Percentiles rank a stretch among this genome's conserved stretches.
Conservation (phyloP, 2,113 vertebrate genomes). For the Ovibos moschatus region DNA sequence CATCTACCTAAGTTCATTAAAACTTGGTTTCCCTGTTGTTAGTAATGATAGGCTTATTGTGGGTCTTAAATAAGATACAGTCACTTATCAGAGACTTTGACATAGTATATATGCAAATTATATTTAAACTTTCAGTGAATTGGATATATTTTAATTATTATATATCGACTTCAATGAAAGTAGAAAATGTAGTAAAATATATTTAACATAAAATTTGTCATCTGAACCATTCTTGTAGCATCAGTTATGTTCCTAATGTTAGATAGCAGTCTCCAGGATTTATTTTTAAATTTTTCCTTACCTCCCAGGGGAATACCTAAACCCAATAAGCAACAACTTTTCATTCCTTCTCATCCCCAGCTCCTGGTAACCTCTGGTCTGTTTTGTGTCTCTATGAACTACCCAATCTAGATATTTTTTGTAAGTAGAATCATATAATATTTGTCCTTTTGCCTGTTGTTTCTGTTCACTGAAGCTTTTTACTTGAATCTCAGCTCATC, state of each 20-base stretch:
- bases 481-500: background rate
- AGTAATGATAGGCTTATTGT: background rate
- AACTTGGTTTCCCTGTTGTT: background rate
- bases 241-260: background rate
- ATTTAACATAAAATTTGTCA: background rate
- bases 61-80: background rate
- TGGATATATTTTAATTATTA: background rate
- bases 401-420: background rate
- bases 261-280: background rate
- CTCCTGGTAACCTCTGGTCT: background rate
- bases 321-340: background rate
- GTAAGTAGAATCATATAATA: background rate
- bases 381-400: background rate
- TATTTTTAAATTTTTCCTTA: background rate
- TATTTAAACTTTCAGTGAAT: background rate
- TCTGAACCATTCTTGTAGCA: background rate
- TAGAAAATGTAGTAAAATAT: background rate
- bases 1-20: background rate
- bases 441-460: background rate
- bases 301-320: background rate
- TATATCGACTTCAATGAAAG: background rate
- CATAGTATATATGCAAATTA: background rate
- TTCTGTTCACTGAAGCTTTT: background rate
- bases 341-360: background rate
- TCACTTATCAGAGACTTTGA: background rate